Conservation (phyloP, 2,888 invertebrate genomes). For the Harpalus rufipes region DNA sequence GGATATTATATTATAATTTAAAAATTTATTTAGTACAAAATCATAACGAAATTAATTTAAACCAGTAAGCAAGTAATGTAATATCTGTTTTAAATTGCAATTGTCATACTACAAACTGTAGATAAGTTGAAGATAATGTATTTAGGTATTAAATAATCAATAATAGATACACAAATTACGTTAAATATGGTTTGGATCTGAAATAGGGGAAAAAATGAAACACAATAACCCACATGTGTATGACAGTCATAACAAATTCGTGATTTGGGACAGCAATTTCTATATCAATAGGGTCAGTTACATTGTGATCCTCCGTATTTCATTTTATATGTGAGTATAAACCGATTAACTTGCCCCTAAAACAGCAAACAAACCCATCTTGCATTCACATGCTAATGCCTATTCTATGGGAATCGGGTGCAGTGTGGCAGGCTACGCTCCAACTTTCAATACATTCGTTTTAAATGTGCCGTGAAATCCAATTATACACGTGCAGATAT, state of each 20-base stretch:
- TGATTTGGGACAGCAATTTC: neutral
- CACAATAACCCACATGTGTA: neutral
- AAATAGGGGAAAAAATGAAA: neutral
- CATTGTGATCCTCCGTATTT: neutral
- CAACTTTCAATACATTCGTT: conserved; percentile 66
- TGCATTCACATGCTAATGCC: conserved; percentile 11
- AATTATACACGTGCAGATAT: conserved; percentile 66
- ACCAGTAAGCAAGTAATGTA: too few species aligned
- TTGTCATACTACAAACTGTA: too few species aligned
- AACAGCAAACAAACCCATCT: conserved; percentile 15
- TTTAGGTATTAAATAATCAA: too few species aligned
- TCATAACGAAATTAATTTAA: too few species aligned
- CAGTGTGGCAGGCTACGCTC: neutral
- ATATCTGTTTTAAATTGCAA: too few species aligned
- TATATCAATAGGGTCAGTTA: neutral
- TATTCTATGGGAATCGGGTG: neutral
- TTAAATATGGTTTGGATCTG: neutral
- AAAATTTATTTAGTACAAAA: too few species aligned
- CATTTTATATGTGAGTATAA: neutral
- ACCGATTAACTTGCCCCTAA: conserved; percentile 23
- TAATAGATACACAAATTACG: too few species aligned
- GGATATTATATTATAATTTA: too few species aligned
- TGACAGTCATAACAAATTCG: neutral
- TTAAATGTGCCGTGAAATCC: conserved; percentile 67
- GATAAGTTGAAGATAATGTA: too few species aligned